Percentiles rank a stretch among this genome's conserved stretches.
Evolutionary conservation across 2,113 vertebrate genomes (phyloP).

Genomic region (Spizaetus ornatus): DNA sequence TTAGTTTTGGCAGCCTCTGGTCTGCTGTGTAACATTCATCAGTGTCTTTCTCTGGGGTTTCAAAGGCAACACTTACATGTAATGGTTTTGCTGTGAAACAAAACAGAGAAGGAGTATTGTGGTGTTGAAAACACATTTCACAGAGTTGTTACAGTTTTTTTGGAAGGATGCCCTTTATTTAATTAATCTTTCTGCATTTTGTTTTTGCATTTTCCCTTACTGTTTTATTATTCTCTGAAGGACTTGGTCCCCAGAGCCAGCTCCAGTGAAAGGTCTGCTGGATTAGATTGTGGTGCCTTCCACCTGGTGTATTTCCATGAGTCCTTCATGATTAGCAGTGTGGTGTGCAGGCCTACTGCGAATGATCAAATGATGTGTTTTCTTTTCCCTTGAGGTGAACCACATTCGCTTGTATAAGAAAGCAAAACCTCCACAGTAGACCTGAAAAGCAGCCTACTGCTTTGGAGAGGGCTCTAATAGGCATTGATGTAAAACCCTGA

Average conservation of each 20-base stretch:
- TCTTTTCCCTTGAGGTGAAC: conserved; percentile 68
- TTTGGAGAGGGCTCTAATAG: conserved; percentile 45
- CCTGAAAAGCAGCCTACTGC: conserved; percentile 57
- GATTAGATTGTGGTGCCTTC: neutral
- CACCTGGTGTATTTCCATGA: conserved; percentile 29
- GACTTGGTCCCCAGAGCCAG: neutral
- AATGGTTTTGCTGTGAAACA: conserved; percentile 68
- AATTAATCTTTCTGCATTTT: conserved; percentile 60
- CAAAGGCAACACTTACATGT: conserved; percentile 64
- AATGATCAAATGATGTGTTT: conserved; percentile 52
- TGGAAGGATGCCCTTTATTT: conserved; percentile 61
- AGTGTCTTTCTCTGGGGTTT: conserved; percentile 57
- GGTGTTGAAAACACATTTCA: conserved; percentile 68
- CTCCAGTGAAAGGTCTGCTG: neutral
- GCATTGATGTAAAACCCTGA: conserved; percentile 47
- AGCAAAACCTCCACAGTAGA: conserved; percentile 53
- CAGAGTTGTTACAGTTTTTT: conserved; percentile 38
- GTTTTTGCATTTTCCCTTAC: conserved; percentile 22
- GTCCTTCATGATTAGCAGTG: conserved; percentile 16
- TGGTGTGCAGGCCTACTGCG: conserved; percentile 11
- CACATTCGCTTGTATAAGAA: conserved; percentile 55
- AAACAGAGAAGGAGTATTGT: conserved; percentile 60
- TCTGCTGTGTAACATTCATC: conserved; percentile 50
- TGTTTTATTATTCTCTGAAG: conserved; percentile 32
- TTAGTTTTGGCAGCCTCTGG: conserved; percentile 54